Evolutionary conservation across 2,113 vertebrate genomes (phyloP), one percentile per base, ranked within the genome.

Genomic region (Amblyopsis rosae): DNA sequence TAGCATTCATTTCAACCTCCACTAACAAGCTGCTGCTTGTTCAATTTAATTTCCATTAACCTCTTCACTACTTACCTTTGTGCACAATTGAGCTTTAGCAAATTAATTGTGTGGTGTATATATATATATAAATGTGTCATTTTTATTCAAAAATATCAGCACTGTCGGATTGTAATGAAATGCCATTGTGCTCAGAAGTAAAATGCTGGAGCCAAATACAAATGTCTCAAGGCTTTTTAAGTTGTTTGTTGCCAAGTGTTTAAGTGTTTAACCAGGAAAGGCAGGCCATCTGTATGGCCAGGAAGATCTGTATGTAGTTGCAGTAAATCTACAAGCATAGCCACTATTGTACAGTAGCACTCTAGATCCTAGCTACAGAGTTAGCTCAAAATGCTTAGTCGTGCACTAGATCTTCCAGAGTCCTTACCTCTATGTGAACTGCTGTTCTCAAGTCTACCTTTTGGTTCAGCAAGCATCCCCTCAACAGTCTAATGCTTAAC

Each of bases 401-500:
- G 10, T 56, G 54, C n/a, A n/a, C 16, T 9, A 16, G 9, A n/a
- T 13, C 63, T 55, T 13, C 12, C 49, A 35, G 65, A 4, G 71
- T 81, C 78, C 69, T 83, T 73, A 75, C 66, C 70, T 66, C 62
- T 45, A 54, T 3, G 0, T 64, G 72, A 69, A 69, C 78, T 62
- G 5, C 49, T 0, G 72, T 51, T 1, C 70, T 16, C 12, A 60
- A 60, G 59, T 60, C 10, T 57, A 26, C 54, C 70, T 6, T 50
- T 2, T 7, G 3, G 54, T 69, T 75, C 70, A 54, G 62, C 82
- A 48, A 57, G 59, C 71, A 77, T 68, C 76, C 67, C 69, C 71
- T 78, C 45, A 2, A 46, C 41, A 76, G 68, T 79, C 65, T 84
- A 83, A 72, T 60, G 46, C 69, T 69, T 78, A 65, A 76, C 76